Conservation (phyloP, 2,797 vertebrate genomes). For the Scolopax rusticola region DNA sequence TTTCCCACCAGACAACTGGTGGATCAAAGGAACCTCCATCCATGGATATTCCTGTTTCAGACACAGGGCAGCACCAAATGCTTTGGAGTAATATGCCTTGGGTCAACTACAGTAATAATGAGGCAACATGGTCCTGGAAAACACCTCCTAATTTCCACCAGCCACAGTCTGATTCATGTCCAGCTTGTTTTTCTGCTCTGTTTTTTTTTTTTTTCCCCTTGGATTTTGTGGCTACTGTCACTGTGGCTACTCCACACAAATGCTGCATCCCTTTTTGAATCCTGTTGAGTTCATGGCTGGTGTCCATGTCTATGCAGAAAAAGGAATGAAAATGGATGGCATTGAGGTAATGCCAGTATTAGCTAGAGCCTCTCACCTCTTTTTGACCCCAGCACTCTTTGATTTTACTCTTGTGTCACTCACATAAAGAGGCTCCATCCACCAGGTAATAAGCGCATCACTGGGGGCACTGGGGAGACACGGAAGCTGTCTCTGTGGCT, state of each 20-base stretch:
- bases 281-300: not conserved
- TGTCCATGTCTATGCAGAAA: not conserved
- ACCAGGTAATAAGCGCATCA: not conserved
- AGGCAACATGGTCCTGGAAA: not conserved
- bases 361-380: not conserved
- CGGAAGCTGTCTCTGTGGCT: not conserved
- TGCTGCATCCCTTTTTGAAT: not conserved
- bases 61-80: not conserved
- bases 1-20: not conserved
- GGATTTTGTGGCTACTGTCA: not conserved
- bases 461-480: not conserved
- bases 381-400: not conserved
- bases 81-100: not conserved
- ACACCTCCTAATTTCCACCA: not conserved
- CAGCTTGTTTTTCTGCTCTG: not conserved
- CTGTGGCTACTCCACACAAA: not conserved
- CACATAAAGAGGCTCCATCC: not conserved
- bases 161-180: not conserved
- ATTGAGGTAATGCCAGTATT: not conserved
- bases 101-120: accelerated
- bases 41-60: not conserved
- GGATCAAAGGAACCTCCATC: not conserved
- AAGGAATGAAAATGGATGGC: not conserved
- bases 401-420: not conserved
- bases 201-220: not conserved